Evolutionary conservation across 2,113 vertebrate genomes (phyloP), one percentile per base, ranked within the genome.

Genomic region (Protomyctophum bolini): DNA sequence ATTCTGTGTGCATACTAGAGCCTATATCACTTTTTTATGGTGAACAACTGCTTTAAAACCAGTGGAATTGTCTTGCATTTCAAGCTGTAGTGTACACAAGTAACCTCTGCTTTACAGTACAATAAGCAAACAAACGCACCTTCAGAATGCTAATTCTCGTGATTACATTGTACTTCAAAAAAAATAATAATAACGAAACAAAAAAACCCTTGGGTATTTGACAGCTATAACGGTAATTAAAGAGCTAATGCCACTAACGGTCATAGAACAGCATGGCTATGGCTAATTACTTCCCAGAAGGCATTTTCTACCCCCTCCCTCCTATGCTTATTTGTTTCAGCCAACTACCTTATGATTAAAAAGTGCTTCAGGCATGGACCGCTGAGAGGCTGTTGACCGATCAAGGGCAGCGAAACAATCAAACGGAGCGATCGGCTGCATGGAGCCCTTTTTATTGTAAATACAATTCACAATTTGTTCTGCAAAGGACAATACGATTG

Each of bases 261-360:
- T 73, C 69, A 77, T 66, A 58, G 79, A 87, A 73, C 72, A 88
- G 78, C 79, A n/a, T 79, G 63, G 83, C 88, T 82, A 72, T 82
- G 77, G 73, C 76, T 89, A 89, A 91, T 88, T 85, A 81, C 71
- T 75, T 77, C 86, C 21, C 86, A 86, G 82, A 89, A 87, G 89
- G 84, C 77, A 86, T 72, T 66, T 21, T 68, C 14, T 58, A n/a
- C 51, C 73, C 50, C 46, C 55, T 45, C 47, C 55, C 63, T 21
- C 21, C 21, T 21, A 45, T 21, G 28, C 66, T 76, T 68, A n/a
- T 67, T 75, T 81, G 55, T 83, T 85, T 84, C 12, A 41, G 59
- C 79, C 58, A 78, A 83, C 75, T 86, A 87, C 52, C 68, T 68
- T 75, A 56, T 63, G 64, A 80, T 72, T 78, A 10, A 14, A 85